phyloP scores from a whole-genome alignment of 1,140 invertebrate species.

The Contarinia nasturtii region DNA sequence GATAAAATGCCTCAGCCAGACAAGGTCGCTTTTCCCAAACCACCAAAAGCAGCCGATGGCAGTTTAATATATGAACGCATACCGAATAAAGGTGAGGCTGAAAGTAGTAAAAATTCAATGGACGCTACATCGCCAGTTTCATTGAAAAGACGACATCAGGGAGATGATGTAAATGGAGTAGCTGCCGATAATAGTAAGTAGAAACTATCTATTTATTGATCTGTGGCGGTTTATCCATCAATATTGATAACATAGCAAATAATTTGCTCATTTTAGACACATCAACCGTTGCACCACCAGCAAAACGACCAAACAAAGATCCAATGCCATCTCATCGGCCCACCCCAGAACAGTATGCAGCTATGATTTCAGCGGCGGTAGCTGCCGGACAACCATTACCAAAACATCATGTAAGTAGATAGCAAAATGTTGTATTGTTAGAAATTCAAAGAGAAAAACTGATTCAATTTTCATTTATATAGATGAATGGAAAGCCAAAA shows the following conservation, averaged over 20 bases:
- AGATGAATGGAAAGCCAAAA: slow-evolving; percentile 54
- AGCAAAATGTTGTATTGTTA: no score
- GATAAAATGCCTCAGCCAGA: slow-evolving; percentile 59
- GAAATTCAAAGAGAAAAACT: no score
- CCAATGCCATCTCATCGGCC: slow-evolving; percentile 43
- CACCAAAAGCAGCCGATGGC: slow-evolving; percentile 69
- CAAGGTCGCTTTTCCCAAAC: slow-evolving; percentile 67
- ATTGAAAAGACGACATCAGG: slow-evolving; percentile 51
- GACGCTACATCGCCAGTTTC: slow-evolving; percentile 13
- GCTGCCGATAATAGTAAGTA: slow-evolving; percentile 44
- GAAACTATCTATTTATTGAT: slow-evolving; percentile 1
- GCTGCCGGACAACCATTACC: slow-evolving; percentile 38
- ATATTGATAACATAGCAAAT: background rate
- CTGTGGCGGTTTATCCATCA: no score
- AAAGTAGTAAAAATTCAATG: slow-evolving; percentile 24
- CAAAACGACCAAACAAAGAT: slow-evolving; percentile 48
- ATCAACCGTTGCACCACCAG: slow-evolving; percentile 31
- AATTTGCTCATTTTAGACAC: slow-evolving; percentile 10
- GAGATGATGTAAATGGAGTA: slow-evolving; percentile 76
- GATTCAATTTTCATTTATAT: slow-evolving; percentile 4
- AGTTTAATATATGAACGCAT: slow-evolving; percentile 68
- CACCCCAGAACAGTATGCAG: slow-evolving; percentile 40
- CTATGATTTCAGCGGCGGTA: slow-evolving; percentile 37
- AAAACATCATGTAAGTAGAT: slow-evolving; percentile 34
- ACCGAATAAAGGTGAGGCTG: slow-evolving; percentile 53